These are phyloP conservation scores for Desmophyllum pertusum DNA, from an alignment of 92 coral and sea anemone genomes.

Conservation along the genomic window DNA sequence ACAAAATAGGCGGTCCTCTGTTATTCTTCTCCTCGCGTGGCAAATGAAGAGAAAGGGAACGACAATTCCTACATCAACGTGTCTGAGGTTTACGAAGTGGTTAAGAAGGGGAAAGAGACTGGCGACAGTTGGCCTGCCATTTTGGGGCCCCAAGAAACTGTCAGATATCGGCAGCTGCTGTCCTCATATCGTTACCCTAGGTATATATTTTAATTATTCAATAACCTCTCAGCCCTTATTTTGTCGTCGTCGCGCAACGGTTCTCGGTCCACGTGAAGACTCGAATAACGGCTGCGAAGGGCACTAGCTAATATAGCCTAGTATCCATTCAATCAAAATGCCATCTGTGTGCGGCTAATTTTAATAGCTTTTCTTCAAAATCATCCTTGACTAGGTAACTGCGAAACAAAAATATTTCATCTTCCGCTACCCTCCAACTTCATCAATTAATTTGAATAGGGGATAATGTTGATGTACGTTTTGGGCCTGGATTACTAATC, in stretches of 20 bases:
- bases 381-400: too few relatives aligned
- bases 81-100: slow-evolving; percentile 78
- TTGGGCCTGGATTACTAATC: too few relatives aligned
- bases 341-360: too few relatives aligned
- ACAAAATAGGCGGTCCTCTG: slow-evolving; percentile 71
- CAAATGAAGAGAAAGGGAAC: slow-evolving; percentile 64
- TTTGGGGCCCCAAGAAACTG: slow-evolving; percentile 66
- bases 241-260: too few relatives aligned
- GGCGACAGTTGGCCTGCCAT: slow-evolving; percentile 69
- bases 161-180: slow-evolving; percentile 72
- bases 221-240: too few relatives aligned
- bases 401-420: too few relatives aligned
- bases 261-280: too few relatives aligned
- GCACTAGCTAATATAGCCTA: too few relatives aligned
- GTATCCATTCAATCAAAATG: too few relatives aligned
- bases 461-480: not conserved
- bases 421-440: too few relatives aligned
- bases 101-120: slow-evolving; percentile 62
- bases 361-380: too few relatives aligned
- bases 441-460: not conserved
- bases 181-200: slow-evolving; percentile 80
- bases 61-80: slow-evolving; percentile 73
- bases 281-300: too few relatives aligned
- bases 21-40: slow-evolving; percentile 78
- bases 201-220: slow-evolving; percentile 11